A percentile compares a stretch with the other conserved stretches of the same genome.
Evolutionary conservation across 2,113 vertebrate genomes (phyloP).

Genomic region (Psammodynastes pulverulentus): DNA sequence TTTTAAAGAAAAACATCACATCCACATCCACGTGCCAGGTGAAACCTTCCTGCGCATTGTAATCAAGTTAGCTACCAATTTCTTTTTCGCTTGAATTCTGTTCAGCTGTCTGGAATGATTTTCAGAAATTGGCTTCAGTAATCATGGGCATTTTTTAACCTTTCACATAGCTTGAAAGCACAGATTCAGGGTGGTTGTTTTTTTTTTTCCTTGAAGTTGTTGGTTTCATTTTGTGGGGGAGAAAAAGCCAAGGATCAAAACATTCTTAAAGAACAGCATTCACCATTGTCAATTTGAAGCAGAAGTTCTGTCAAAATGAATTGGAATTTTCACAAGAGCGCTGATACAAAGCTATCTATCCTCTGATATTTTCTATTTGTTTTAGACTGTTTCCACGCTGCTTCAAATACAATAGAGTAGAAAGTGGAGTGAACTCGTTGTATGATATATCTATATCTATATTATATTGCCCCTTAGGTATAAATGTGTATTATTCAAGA

Average conservation of each 20-base stretch:
- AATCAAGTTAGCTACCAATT: slow-evolving; percentile 46
- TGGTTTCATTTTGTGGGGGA: neutral
- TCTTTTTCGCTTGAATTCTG: slow-evolving; percentile 34
- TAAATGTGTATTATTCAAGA: neutral
- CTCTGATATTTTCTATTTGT: neutral
- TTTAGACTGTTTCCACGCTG: neutral
- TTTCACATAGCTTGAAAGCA: slow-evolving; percentile 24
- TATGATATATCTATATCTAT: too few relatives aligned
- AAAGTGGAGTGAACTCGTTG: neutral
- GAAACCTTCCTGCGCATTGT: slow-evolving; percentile 47
- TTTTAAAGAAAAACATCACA: slow-evolving; percentile 7
- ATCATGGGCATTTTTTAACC: slow-evolving; percentile 3
- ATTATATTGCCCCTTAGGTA: neutral
- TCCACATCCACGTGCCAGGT: slow-evolving; percentile 43
- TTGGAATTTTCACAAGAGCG: neutral
- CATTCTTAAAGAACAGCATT: neutral
- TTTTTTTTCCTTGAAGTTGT: neutral
- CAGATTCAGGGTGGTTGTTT: neutral
- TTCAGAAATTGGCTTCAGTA: slow-evolving; percentile 44
- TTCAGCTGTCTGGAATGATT: slow-evolving; percentile 43
- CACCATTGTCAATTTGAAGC: neutral
- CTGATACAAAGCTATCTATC: neutral
- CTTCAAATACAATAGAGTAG: neutral
- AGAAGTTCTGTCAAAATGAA: neutral
- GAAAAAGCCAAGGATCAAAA: neutral